Percentiles rank a stretch among this genome's conserved stretches.
Conservation (phyloP, 2,797 vertebrate genomes). For the Helostoma temminkii region DNA sequence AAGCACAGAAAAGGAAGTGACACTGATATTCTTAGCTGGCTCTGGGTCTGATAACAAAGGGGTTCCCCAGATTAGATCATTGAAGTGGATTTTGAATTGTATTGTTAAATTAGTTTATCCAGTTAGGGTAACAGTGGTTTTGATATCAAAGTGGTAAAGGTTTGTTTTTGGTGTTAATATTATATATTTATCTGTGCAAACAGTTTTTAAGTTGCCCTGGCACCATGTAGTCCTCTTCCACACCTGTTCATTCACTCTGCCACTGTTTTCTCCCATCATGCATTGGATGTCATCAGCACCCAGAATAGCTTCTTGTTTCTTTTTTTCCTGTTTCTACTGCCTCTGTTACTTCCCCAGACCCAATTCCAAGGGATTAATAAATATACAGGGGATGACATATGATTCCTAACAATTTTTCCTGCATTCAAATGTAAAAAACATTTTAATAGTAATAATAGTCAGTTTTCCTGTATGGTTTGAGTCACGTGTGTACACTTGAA, state of each 20-base stretch:
- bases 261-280: slow-evolving; percentile 61
- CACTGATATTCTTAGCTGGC: not conserved
- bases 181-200: not conserved
- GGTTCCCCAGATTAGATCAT: no score
- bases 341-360: not conserved
- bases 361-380: not conserved
- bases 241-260: slow-evolving; percentile 80
- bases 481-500: not conserved
- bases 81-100: no score
- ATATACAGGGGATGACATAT: not conserved
- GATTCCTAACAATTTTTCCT: not conserved
- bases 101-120: no score
- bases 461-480: not conserved
- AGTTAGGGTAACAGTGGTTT: no score
- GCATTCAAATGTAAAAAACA: not conserved
- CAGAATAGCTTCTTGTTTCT: slow-evolving; percentile 62
- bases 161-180: no score
- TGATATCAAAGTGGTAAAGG: not conserved
- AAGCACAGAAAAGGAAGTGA: not conserved
- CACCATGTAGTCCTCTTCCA: slow-evolving; percentile 39
- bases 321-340: slow-evolving; percentile 2
- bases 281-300: slow-evolving; percentile 58
- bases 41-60: not conserved
- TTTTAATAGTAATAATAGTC: not conserved
- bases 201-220: slow-evolving; percentile 45